Conservation (phyloP, 2,888 invertebrate genomes). For the Altica lythri region DNA sequence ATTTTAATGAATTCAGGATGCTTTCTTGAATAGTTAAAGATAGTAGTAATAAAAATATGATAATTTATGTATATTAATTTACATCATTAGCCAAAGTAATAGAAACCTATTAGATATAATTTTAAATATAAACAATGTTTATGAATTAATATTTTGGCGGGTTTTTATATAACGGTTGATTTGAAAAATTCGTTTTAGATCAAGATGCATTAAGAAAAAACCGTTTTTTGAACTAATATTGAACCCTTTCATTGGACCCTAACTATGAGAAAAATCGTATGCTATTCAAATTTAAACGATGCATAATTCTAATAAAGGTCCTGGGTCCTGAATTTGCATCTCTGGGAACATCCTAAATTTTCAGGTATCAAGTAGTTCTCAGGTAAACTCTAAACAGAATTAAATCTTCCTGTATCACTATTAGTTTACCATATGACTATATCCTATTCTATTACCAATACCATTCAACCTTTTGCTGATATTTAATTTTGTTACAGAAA, state of each 20-base stretch:
- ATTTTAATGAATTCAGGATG: constrained; percentile 17
- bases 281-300: constrained; percentile 53
- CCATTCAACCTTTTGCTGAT: too few relatives aligned
- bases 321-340: constrained; percentile 56
- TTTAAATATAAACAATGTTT: background rate
- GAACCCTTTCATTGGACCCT: constrained; percentile 40
- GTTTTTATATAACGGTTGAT: constrained; percentile 7
- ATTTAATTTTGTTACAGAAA: constrained; percentile 42
- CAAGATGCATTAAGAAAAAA: constrained; percentile 32
- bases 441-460: too few relatives aligned
- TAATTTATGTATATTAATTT: constrained; percentile 16
- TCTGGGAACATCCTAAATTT: constrained; percentile 54
- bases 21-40: constrained; percentile 11
- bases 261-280: constrained; percentile 50
- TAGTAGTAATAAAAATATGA: constrained; percentile 21
- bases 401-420: constrained; percentile 29
- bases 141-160: background rate
- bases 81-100: constrained; percentile 4
- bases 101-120: constrained; percentile 1
- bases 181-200: background rate
- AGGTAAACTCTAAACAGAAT: constrained; percentile 27
- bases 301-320: constrained; percentile 54
- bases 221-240: constrained; percentile 39
- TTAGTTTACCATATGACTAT: too few relatives aligned
- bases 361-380: constrained; percentile 47